Percentiles rank a stretch among this genome's conserved stretches.
Evolutionary conservation across 2,113 vertebrate species (phyloP).

Genomic region (Megaceryle torquata): DNA sequence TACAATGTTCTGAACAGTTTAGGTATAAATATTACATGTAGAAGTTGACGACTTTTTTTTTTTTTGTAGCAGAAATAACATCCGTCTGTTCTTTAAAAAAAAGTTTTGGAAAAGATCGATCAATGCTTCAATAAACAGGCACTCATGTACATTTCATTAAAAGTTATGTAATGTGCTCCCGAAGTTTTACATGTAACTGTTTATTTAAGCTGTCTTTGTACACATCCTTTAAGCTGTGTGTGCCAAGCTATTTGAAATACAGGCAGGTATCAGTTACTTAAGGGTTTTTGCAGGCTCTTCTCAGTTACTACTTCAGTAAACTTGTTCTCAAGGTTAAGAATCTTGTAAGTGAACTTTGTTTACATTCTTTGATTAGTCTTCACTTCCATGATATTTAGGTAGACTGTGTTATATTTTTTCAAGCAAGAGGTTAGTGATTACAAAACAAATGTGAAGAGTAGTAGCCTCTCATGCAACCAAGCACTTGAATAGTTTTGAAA

Average conservation of each 20-base stretch:
- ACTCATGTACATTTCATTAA: neutral
- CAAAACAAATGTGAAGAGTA: neutral
- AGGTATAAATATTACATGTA: slow-evolving; percentile 40
- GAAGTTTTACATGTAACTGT: neutral
- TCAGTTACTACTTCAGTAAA: slow-evolving; percentile 14
- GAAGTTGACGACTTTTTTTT: slow-evolving; percentile 41
- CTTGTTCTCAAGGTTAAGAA: neutral
- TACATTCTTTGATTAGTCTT: neutral
- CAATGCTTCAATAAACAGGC: neutral
- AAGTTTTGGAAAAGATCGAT: neutral
- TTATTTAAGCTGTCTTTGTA: slow-evolving; percentile 28
- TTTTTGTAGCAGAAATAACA: slow-evolving; percentile 29
- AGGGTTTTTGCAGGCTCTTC: neutral
- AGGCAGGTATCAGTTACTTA: neutral
- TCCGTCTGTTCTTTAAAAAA: neutral
- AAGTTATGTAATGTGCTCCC: slow-evolving; percentile 3
- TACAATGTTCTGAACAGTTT: slow-evolving; percentile 47
- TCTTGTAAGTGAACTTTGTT: neutral
- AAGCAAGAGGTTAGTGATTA: neutral
- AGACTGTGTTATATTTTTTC: neutral
- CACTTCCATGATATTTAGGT: neutral
- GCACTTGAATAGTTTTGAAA: neutral
- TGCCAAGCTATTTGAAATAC: neutral
- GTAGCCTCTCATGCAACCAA: neutral
- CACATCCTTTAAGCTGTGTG: neutral